A percentile compares a stretch with the other conserved stretches of the same genome.
Conservation (phyloP, 2,797 vertebrate species). For the Echeneis naucrates region DNA sequence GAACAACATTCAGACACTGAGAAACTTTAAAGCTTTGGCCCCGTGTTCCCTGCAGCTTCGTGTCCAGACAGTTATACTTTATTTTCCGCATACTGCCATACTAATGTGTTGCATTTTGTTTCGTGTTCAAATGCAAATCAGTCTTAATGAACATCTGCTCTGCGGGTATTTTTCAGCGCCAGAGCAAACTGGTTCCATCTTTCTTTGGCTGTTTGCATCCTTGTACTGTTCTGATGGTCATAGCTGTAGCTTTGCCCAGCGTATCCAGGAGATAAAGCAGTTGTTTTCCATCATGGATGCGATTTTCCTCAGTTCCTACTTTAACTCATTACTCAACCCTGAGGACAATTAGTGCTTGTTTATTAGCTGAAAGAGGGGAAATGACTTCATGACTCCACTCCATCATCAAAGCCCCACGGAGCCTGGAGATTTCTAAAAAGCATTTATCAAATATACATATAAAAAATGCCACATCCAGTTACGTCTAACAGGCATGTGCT, state of each 20-base stretch:
- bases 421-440: conserved; percentile 29
- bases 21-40: conserved; percentile 6
- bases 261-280: conserved; percentile 35
- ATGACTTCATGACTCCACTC: conserved; percentile 53
- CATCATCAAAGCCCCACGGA: conserved; percentile 15
- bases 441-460: conserved; percentile 40
- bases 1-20: not conserved
- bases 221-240: conserved; percentile 9
- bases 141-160: conserved; percentile 30
- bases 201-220: not conserved
- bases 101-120: conserved; percentile 7
- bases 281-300: conserved; percentile 59
- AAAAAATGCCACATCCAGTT: conserved; percentile 35
- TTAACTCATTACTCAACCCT: conserved; percentile 60
- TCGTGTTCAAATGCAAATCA: conserved; percentile 35
- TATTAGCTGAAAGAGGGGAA: conserved; percentile 69
- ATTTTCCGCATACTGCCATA: conserved; percentile 24
- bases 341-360: conserved; percentile 59
- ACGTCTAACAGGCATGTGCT: conserved; percentile 8
- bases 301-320: conserved; percentile 64
- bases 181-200: conserved; percentile 37
- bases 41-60: not conserved
- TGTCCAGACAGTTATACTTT: conserved; percentile 12
- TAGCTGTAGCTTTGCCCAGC: not conserved
- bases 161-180: conserved; percentile 33